These are phyloP conservation scores for Troglohyphantes excavatus DNA, from an alignment of 2,888 invertebrate species.

Conservation along the genomic window DNA sequence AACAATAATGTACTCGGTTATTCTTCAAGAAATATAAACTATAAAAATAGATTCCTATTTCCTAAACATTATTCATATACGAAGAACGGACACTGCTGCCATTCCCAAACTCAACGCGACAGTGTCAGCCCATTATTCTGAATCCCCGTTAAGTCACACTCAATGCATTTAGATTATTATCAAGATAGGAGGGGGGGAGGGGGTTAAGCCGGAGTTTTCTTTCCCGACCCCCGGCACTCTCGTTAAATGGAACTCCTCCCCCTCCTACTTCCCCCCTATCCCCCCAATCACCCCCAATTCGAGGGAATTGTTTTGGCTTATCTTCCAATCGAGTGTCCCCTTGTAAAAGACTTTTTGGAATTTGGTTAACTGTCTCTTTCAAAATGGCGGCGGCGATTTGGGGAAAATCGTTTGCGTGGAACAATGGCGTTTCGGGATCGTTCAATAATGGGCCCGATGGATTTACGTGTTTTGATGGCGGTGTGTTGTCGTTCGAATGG, in stretches of 20 bases:
- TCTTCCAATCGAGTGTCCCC: slow-evolving; percentile 58
- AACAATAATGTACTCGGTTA: too few species aligned
- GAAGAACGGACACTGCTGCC: too few species aligned
- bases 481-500: too few species aligned
- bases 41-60: too few species aligned
- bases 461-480: not conserved
- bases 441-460: not conserved
- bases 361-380: slow-evolving; percentile 56
- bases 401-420: not conserved
- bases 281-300: too few species aligned
- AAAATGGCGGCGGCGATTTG: slow-evolving; percentile 45
- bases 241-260: slow-evolving; percentile 32
- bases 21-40: too few species aligned
- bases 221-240: slow-evolving; percentile 19
- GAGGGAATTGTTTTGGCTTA: slow-evolving; percentile 59
- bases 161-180: slow-evolving; percentile 49
- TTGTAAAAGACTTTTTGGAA: slow-evolving; percentile 32
- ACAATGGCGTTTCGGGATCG: not conserved
- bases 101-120: too few species aligned
- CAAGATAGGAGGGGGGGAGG: not conserved
- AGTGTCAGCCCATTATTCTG: too few species aligned
- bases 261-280: too few species aligned
- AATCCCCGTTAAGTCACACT: slow-evolving; percentile 1
- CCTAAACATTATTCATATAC: too few species aligned
- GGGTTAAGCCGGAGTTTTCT: too few species aligned